Base-by-base conservation (phyloP, 2,888 invertebrate species). In the Ernsta delagoae region DNA sequence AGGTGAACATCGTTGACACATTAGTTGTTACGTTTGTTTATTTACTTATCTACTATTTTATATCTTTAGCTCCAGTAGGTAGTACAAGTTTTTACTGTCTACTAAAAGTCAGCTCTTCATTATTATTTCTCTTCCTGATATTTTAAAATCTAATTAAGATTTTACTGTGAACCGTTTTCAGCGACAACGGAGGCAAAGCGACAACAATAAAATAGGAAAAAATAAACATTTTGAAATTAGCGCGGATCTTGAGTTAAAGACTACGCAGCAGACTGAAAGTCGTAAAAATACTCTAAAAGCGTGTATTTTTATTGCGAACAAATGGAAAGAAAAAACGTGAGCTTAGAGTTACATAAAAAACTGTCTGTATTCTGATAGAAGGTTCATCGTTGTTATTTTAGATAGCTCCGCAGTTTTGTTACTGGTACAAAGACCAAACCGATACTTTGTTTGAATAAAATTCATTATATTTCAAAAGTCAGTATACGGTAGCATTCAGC, bases 221-320 rank as follows among this genome's bases (percentile, higher is more conserved):
- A 59, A 41, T 45, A 50, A 63, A 54, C 53, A 60, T 60, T 63
- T 68, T 69, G 41, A 53, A 69, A 69, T 69, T 69, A 69, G 57
- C 63, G 69, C 59, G 63, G 63, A 69, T 63, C 62, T 63, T 69
- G 63, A 69, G 50, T 63, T 69, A 69, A 69, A 69, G 62, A 69
- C 69, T 63, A 59, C 57, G 57, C 56, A 68, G 68, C 45, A 68
- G 62, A 59, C 68, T 45, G 69, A 48, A 48, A 57, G 48, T 63
- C 59, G 62, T 63, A 69, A 69, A 69, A 69, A 63, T 59, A 57
- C 53, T 69, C 8, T 69, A 63, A 59, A 68, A 68, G 50, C 50
- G 39, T 50, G 48, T 41, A 68, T 63, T 68, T 65, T 68, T 63
- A 68, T 63, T 59, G 68, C 62, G 48, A 59, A 68, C 41, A 59